These are phyloP conservation scores for Loxodonta africana DNA, from an alignment of 2,113 vertebrate genomes.

Conservation along the genomic window DNA sequence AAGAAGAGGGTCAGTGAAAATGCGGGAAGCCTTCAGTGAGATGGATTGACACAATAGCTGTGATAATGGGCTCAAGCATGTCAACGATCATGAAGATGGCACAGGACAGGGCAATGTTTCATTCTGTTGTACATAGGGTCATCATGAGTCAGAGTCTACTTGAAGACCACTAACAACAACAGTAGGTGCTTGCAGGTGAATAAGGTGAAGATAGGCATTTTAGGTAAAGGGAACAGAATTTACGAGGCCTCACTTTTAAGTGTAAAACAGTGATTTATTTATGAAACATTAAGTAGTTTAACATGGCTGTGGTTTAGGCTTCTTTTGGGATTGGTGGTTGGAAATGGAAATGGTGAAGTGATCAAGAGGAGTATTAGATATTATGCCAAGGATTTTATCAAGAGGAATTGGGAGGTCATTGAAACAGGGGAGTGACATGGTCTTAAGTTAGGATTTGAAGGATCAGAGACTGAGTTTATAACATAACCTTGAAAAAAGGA, in stretches of 20 bases:
- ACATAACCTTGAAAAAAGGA: neutral
- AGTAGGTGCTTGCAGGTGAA: neutral
- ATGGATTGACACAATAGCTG: neutral
- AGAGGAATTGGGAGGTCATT: neutral
- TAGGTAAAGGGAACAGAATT: neutral
- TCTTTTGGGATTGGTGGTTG: neutral
- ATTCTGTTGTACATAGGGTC: neutral
- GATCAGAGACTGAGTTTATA: neutral
- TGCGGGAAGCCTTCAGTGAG: neutral
- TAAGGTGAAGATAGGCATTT: neutral
- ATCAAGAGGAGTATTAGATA: too few species aligned
- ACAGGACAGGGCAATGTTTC: neutral
- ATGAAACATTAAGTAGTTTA: too few species aligned
- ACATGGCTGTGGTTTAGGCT: neutral
- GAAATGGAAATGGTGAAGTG: fast-evolving
- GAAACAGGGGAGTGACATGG: too few species aligned
- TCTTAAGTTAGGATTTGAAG: too few species aligned
- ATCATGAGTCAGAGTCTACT: neutral
- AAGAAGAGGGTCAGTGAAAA: neutral
- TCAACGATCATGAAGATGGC: neutral
- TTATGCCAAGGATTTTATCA: fast-evolving
- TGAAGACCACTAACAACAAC: neutral
- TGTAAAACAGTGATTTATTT: neutral
- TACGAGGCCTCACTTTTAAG: neutral
- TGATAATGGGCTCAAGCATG: neutral